Base-by-base conservation (phyloP, 2,888 invertebrate species). In the Xanthorhoe designata region DNA sequence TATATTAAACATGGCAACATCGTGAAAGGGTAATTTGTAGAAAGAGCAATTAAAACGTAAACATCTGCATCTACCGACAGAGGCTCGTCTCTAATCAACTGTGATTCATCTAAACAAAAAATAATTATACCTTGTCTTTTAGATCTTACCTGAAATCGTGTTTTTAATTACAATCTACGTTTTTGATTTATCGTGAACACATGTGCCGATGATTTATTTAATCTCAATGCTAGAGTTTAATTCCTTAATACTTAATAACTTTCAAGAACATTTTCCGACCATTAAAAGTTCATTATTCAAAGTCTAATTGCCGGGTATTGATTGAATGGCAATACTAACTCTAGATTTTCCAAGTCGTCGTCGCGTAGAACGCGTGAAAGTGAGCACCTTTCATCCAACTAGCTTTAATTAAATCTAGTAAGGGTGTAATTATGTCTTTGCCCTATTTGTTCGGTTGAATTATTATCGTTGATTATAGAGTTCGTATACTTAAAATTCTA, bases 61-160 rank as follows among this genome's bases (percentile, higher is more conserved):
- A 91, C 91, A 92, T 89, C 90, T 90, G 91, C 90, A 88, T 89
- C 83, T 57, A 45, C 79, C 84, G 82, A 76, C 75, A 75, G 80
- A 81, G 83, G 81, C 83, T 83, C 78, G 77, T 76, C 82, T 78
- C 87, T 89, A 91, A 92, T 91, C 90, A 90, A 87, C 88, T 85
- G 87, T 88, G 90, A 91, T 92, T 90, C 92, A 90, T 92, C 91
- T 91, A 87, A 90, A 91, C 78, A 81, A 87, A 87, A 91, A 90
- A 90, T 93, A 93, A 93, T 93, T 91, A 92, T 89, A 92, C 77
- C 84, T 83, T 73, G 75, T 84, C 83, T 82, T 86, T 84, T 84
- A 86, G 88, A 90, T 85, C 85, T 89, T 88, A 87, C 86, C 88
- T 84, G 85, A 86, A 87, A 87, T 87, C 85, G 81, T 87, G 82